Evolutionary conservation across 2,113 vertebrate species (phyloP).

Genomic region (Corydoras maculifer): DNA sequence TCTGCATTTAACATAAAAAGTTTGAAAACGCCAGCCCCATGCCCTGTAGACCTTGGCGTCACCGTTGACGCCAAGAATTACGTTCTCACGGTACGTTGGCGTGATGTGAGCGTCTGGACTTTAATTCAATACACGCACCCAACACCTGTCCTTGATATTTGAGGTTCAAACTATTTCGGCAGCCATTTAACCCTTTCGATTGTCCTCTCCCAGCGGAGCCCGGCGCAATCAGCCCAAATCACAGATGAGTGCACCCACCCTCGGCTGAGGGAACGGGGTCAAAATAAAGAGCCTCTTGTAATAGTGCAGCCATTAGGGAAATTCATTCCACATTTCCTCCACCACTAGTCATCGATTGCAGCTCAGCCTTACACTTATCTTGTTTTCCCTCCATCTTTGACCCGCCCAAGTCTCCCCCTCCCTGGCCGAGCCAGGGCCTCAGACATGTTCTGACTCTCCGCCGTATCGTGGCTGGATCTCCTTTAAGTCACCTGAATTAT

Average conservation of each 20-base stretch:
- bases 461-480: constrained; percentile 59
- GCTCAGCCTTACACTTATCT: constrained; percentile 58
- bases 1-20: no score
- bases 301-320: constrained; percentile 69
- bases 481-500: constrained; percentile 67
- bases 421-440: neutral
- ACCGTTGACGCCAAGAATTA: no score
- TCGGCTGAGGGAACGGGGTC: constrained; percentile 55
- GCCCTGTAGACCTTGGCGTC: no score
- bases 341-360: constrained; percentile 64
- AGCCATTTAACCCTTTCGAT: constrained; percentile 36
- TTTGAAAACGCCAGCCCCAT: no score
- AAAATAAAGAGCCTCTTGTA: constrained; percentile 65
- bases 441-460: constrained; percentile 52
- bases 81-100: no score
- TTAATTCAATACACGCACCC: neutral
- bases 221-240: constrained; percentile 52
- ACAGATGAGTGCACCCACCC: constrained; percentile 47
- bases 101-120: neutral
- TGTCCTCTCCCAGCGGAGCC: constrained; percentile 44
- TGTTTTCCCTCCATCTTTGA: constrained; percentile 13
- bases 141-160: constrained; percentile 3
- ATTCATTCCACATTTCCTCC: constrained; percentile 62
- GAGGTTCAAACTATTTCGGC: constrained; percentile 44
- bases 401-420: constrained; percentile 4